A percentile compares a stretch with the other conserved stretches of the same genome.
Evolutionary conservation across 2,113 vertebrate species (phyloP).

Genomic region (Hippocampus abdominalis): DNA sequence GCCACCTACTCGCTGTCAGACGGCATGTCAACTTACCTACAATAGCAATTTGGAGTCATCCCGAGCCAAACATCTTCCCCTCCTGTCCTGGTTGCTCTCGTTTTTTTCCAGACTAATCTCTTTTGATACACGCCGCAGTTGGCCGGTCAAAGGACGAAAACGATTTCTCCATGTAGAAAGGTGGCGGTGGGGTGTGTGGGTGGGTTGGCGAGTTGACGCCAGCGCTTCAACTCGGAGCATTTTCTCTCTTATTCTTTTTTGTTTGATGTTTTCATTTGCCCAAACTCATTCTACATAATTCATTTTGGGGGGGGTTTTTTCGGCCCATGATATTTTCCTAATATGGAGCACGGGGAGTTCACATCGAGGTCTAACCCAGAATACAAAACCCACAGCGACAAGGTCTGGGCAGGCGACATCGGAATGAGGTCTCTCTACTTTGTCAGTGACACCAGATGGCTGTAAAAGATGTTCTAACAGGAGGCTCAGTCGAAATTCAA

Average conservation of each 20-base stretch:
- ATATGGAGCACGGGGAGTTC: background rate
- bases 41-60: constrained; percentile 17
- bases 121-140: background rate
- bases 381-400: constrained; percentile 4
- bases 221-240: background rate
- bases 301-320: background rate
- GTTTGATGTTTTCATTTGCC: constrained; percentile 6
- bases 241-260: background rate
- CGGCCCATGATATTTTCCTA: background rate
- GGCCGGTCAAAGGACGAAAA: background rate
- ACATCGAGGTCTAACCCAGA: constrained; percentile 3
- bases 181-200: background rate
- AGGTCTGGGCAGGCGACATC: constrained; percentile 14
- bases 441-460: constrained; percentile 17
- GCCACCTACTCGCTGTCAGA: constrained; percentile 10
- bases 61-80: constrained; percentile 5
- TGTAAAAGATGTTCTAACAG: background rate
- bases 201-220: background rate
- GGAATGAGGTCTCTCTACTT: constrained; percentile 4
- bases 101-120: background rate
- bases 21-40: constrained; percentile 18
- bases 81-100: background rate
- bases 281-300: background rate
- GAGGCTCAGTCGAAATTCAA: background rate
- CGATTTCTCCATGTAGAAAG: background rate